Evolutionary conservation across 2,113 vertebrate genomes (phyloP).

Genomic region (Cavia porcellus): DNA sequence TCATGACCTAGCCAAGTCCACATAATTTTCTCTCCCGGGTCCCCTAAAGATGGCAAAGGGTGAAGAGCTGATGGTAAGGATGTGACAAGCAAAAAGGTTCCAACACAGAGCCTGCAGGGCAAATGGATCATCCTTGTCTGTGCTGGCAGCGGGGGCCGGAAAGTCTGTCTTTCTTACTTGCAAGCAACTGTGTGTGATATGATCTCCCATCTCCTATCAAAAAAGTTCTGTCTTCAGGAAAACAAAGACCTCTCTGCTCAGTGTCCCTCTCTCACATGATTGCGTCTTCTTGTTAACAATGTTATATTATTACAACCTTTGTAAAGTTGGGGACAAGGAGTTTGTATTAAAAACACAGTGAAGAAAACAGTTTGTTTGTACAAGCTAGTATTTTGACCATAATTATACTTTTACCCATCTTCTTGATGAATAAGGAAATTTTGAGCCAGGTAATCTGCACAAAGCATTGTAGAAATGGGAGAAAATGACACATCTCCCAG

Average conservation of each 20-base stretch:
- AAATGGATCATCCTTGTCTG: background rate
- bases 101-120: background rate
- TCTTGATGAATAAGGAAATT: slow-evolving; percentile 50
- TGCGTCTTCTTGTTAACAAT: slow-evolving; percentile 64
- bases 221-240: slow-evolving; percentile 61
- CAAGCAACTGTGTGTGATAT: slow-evolving; percentile 17
- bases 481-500: background rate
- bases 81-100: background rate
- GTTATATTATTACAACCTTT: slow-evolving; percentile 62
- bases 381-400: slow-evolving; percentile 41
- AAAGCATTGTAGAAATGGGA: slow-evolving; percentile 10
- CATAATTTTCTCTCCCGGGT: slow-evolving; percentile 26
- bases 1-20: background rate
- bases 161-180: background rate
- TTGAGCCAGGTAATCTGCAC: slow-evolving; percentile 31
- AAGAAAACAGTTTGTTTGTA: slow-evolving; percentile 62
- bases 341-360: slow-evolving; percentile 61
- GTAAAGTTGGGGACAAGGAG: background rate
- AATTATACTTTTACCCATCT: slow-evolving; percentile 41
- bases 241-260: slow-evolving; percentile 74
- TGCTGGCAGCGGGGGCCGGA: background rate
- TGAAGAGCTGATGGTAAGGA: background rate
- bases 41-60: background rate
- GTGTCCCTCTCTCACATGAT: background rate
- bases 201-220: slow-evolving; percentile 22